These are phyloP conservation scores for Cordilura impudica DNA, from an alignment of 2,888 invertebrate species.

Conservation along the genomic window DNA sequence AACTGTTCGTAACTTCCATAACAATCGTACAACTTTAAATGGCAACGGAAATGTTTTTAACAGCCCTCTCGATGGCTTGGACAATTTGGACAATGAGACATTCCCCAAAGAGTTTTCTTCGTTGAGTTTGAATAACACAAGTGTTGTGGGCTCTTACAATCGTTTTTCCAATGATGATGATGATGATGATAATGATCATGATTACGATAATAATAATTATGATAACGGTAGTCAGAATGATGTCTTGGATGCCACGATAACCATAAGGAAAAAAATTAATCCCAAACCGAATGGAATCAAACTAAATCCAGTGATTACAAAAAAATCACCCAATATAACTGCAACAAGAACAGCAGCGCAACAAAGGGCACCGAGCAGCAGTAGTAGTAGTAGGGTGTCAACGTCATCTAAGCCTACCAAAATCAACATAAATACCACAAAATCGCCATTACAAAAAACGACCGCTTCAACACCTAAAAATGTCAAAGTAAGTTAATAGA, in stretches of 20 bases:
- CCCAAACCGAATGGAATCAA: constrained; percentile 67
- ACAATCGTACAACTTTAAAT: constrained; percentile 10
- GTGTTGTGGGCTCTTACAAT: constrained; percentile 64
- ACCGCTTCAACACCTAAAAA: constrained; percentile 20
- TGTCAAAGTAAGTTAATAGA: constrained; percentile 59
- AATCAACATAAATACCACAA: constrained; percentile 9
- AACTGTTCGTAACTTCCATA: neutral
- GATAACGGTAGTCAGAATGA: constrained; percentile 30
- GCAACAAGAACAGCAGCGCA: constrained; percentile 12
- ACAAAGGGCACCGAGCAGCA: constrained; percentile 23
- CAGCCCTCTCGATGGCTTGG: constrained; percentile 52
- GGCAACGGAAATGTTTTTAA: constrained; percentile 47
- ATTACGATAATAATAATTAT: constrained; percentile 60
- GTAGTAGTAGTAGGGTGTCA: constrained; percentile 66
- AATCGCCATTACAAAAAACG: constrained; percentile 31
- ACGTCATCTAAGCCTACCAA: constrained; percentile 31
- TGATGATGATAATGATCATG: constrained; percentile 31
- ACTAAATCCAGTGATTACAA: constrained; percentile 75
- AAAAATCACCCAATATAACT: constrained; percentile 69
- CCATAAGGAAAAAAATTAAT: constrained; percentile 30
- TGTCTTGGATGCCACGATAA: constrained; percentile 28
- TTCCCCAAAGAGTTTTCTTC: constrained; percentile 69
- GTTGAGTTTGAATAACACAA: constrained; percentile 67
- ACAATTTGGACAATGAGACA: constrained; percentile 67
- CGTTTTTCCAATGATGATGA: constrained; percentile 58